phyloP scores from a whole-genome alignment of 2,113 vertebrate species.

The Podarcis raffonei region DNA sequence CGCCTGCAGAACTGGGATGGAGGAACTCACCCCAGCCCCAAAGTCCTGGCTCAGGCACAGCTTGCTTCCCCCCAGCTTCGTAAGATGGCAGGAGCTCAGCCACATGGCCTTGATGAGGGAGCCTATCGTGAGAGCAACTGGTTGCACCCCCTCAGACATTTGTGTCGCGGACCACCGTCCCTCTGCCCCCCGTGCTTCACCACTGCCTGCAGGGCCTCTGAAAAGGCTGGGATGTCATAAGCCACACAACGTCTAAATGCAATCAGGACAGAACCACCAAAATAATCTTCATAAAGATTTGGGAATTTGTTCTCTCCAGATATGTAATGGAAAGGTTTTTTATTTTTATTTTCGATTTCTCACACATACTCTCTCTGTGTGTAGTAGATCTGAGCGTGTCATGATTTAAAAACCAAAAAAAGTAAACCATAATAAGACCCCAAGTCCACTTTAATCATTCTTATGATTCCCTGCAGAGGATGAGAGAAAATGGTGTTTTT shows the following conservation, averaged over 20 bases:
- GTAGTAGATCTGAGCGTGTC: constrained; percentile 70
- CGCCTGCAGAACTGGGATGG: too few species aligned
- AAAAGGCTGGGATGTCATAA: background rate
- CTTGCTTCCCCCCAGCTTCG: too few species aligned
- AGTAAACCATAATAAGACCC: constrained; percentile 56
- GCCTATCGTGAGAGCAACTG: too few species aligned
- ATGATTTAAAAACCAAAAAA: constrained; percentile 69
- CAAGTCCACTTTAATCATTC: constrained; percentile 73
- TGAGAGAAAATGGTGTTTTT: constrained; percentile 50
- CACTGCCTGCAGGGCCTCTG: too few species aligned
- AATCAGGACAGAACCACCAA: background rate
- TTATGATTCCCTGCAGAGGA: constrained; percentile 59
- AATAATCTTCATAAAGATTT: background rate
- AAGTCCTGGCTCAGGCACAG: too few species aligned
- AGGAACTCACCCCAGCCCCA: too few species aligned
- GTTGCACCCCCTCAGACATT: too few species aligned
- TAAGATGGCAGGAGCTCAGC: too few species aligned
- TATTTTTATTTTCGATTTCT: background rate
- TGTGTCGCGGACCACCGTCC: too few species aligned
- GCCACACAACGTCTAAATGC: too few species aligned
- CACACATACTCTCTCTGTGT: constrained; percentile 5
- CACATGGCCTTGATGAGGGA: too few species aligned
- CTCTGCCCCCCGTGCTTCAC: too few species aligned
- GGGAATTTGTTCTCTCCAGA: background rate
- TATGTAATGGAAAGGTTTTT: background rate